A percentile compares a stretch with the other conserved stretches of the same genome.
Conservation (phyloP, 2,113 vertebrate genomes). For the Excalfactoria chinensis region DNA sequence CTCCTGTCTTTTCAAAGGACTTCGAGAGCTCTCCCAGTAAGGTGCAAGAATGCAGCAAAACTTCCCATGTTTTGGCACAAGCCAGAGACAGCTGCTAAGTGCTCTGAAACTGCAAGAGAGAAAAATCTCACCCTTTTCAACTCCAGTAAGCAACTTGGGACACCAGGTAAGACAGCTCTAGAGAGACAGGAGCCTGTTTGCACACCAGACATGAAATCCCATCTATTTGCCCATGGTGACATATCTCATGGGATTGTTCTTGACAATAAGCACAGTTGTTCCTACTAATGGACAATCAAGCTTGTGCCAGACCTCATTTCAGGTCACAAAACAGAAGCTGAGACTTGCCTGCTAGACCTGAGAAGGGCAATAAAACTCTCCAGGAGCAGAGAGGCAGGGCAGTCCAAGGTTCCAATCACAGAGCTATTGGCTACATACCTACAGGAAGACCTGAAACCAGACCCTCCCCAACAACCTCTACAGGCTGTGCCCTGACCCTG, state of each 20-base stretch:
- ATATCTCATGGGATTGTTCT: fast-evolving
- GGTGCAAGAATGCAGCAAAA: neutral
- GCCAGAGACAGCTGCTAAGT: neutral
- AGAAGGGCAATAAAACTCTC: neutral
- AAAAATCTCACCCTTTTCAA: neutral
- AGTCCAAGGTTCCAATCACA: neutral
- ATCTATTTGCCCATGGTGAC: fast-evolving
- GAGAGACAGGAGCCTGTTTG: neutral
- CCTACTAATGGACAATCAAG: neutral
- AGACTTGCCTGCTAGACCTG: neutral
- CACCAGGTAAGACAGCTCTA: neutral
- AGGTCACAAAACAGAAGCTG: neutral
- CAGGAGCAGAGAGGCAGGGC: neutral
- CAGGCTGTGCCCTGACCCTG: neutral
- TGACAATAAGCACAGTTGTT: neutral
- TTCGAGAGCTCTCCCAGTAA: neutral
- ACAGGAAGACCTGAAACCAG: neutral
- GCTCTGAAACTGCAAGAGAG: neutral
- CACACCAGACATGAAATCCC: neutral
- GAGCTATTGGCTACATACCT: neutral
- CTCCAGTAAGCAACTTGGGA: neutral
- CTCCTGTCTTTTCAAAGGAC: neutral
- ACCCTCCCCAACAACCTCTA: neutral
- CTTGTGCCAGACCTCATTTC: neutral
- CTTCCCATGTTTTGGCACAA: neutral